Evolutionary conservation across 2,113 vertebrate species (phyloP).

Genomic region (Orientallactaga bullata): DNA sequence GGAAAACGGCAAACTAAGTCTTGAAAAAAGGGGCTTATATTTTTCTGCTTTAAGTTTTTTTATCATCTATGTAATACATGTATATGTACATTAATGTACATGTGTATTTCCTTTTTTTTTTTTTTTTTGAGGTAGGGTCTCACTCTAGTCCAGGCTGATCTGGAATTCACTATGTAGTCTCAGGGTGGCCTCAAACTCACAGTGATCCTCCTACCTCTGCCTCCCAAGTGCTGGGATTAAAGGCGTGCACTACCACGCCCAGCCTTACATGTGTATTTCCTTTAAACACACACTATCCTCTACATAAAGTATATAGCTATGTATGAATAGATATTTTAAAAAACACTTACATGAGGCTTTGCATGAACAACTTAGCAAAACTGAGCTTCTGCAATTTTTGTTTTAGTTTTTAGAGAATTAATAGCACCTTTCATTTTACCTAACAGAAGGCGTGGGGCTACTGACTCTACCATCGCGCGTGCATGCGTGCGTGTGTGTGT

Average conservation of each 20-base stretch:
- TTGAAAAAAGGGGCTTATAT: conserved; percentile 28
- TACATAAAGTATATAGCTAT: not conserved
- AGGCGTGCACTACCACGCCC: no score
- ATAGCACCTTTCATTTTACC: conserved; percentile 42
- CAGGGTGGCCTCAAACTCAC: no score
- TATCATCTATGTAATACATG: not conserved
- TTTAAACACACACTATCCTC: not conserved
- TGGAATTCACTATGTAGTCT: no score
- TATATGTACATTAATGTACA: not conserved
- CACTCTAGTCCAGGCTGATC: no score
- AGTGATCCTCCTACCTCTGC: no score
- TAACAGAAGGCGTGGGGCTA: conserved; percentile 3
- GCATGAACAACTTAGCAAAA: not conserved
- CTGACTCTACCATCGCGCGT: not conserved
- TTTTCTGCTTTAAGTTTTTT: conserved; percentile 54
- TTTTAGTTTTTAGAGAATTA: conserved; percentile 11
- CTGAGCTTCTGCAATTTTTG: not conserved
- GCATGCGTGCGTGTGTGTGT: not conserved
- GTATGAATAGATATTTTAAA: not conserved
- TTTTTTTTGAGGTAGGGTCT: no score
- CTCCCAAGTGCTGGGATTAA: no score
- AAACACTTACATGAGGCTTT: not conserved
- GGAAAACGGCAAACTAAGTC: not conserved
- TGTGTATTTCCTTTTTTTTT: not conserved
- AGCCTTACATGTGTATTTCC: not conserved